phyloP scores from a whole-genome alignment of 2,888 invertebrate species.

The Eueremaeus valkanovi region DNA sequence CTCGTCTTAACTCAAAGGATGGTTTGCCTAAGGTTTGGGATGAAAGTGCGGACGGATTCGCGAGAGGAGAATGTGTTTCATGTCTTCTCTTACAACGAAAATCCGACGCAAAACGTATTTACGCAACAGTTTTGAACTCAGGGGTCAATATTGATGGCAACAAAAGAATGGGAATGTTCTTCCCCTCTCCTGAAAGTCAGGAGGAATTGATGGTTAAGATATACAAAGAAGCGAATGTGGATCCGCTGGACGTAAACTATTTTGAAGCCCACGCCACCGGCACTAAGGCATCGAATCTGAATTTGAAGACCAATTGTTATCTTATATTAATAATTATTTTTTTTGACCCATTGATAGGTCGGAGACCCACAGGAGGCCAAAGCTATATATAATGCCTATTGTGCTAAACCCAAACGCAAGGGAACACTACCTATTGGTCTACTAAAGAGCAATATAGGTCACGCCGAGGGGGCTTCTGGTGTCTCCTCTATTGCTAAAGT shows the following conservation, averaged over 20 bases:
- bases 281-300: constrained; percentile 75
- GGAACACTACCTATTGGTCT: constrained; percentile 84
- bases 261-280: constrained; percentile 81
- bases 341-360: too few relatives aligned
- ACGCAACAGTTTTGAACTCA: neutral
- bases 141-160: constrained; percentile 63
- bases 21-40: constrained; percentile 78
- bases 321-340: neutral
- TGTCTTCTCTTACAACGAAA: constrained; percentile 69
- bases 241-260: constrained; percentile 60
- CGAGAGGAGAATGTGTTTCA: constrained; percentile 71
- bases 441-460: constrained; percentile 98
- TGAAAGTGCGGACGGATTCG: constrained; percentile 63
- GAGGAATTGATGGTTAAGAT: constrained; percentile 64
- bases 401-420: constrained; percentile 62
- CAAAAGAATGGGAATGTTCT: constrained; percentile 66
- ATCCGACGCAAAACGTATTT: constrained; percentile 51
- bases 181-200: constrained; percentile 64
- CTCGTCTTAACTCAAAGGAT: constrained; percentile 85
- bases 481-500: constrained; percentile 50
- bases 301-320: too few relatives aligned
- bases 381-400: constrained; percentile 50
- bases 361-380: constrained; percentile 58
- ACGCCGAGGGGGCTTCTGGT: constrained; percentile 67
- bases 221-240: constrained; percentile 73